Conservation (phyloP, 2,113 vertebrate species). For the Equus quagga region DNA sequence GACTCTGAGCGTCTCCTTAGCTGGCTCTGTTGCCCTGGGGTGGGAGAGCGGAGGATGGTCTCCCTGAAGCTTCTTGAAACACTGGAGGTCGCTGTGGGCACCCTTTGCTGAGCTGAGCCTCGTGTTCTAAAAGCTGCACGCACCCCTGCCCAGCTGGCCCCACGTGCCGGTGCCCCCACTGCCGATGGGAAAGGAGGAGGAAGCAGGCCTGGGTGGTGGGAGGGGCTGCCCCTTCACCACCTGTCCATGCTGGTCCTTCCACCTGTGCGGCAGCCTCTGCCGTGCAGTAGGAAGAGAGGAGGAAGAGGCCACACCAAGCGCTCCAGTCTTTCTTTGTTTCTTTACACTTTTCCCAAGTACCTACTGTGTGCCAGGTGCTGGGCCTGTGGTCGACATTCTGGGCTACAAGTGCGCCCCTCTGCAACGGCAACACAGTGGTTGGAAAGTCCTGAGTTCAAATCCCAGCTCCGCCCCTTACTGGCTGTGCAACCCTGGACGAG, state of each 20-base stretch:
- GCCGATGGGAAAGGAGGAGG: not conserved
- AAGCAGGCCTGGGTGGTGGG: fast-evolving
- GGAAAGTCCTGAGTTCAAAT: not conserved
- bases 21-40: fast-evolving
- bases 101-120: fast-evolving
- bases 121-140: not conserved
- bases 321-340: not conserved
- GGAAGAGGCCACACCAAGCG: fast-evolving
- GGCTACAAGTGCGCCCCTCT: not conserved
- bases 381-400: not conserved
- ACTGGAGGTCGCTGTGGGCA: not conserved
- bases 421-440: not conserved
- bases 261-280: not conserved
- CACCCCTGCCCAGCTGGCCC: fast-evolving
- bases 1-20: too few species aligned
- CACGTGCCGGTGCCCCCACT: fast-evolving
- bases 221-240: too few species aligned
- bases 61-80: not conserved
- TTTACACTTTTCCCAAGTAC: not conserved
- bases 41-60: not conserved
- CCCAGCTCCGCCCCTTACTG: not conserved
- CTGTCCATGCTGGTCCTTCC: not conserved
- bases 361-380: fast-evolving
- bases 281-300: fast-evolving
- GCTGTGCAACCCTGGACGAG: not conserved